These are phyloP conservation scores for Epinephelus cyanopodus DNA, from an alignment of 2,113 vertebrate genomes.

Conservation along the genomic window DNA sequence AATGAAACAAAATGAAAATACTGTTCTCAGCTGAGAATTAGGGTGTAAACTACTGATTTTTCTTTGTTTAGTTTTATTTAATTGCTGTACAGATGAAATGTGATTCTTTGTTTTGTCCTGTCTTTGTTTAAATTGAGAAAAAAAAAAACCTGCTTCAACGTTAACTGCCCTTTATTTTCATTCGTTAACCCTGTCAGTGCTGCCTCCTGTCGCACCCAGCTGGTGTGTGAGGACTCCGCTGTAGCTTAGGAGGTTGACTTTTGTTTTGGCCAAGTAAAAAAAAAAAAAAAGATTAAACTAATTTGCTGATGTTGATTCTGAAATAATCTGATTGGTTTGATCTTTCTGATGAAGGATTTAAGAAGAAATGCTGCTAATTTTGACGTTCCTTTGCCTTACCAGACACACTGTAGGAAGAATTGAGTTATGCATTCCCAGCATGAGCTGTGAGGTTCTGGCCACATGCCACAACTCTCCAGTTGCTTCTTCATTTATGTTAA, in stretches of 20 bases:
- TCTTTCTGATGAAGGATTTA: constrained; percentile 22
- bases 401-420: constrained; percentile 60
- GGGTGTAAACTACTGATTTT: constrained; percentile 60
- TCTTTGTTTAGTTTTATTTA: constrained; percentile 73
- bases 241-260: constrained; percentile 5
- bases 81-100: constrained; percentile 72
- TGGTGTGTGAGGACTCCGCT: neutral
- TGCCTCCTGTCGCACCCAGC: neutral
- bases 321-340: constrained; percentile 21
- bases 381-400: constrained; percentile 88
- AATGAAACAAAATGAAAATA: constrained; percentile 74
- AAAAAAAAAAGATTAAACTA: constrained; percentile 25
- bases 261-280: constrained; percentile 29
- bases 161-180: constrained; percentile 10
- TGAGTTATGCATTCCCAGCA: constrained; percentile 62
- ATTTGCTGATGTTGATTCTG: constrained; percentile 27
- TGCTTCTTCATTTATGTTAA: constrained; percentile 30
- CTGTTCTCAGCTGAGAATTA: constrained; percentile 60
- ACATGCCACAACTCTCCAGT: neutral
- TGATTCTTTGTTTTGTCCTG: constrained; percentile 46
- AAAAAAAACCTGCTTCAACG: constrained; percentile 26
- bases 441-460: constrained; percentile 41
- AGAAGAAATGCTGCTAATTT: constrained; percentile 86
- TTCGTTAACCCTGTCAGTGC: constrained; percentile 20
- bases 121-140: constrained; percentile 42